These are phyloP conservation scores for Neodon shergylaensis DNA, from an alignment of 2,113 vertebrate species.

Conservation along the genomic window DNA sequence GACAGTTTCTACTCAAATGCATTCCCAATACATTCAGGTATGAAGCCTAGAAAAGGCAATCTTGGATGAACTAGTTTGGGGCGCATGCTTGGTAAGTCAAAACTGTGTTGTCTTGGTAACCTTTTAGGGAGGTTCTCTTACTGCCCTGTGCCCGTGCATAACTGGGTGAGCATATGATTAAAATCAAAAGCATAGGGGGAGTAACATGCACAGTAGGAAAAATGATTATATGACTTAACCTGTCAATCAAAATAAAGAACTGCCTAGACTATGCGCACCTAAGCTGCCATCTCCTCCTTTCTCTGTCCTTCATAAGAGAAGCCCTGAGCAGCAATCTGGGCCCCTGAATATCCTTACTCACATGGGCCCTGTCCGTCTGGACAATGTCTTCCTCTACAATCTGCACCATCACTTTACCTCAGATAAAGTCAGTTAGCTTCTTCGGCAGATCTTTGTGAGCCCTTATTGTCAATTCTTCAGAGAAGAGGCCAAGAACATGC, in stretches of 20 bases:
- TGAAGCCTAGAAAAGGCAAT: neutral
- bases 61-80: neutral
- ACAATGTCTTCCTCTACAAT: neutral
- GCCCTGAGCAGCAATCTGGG: neutral
- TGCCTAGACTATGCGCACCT: neutral
- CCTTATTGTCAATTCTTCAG: neutral
- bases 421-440: neutral
- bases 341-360: neutral
- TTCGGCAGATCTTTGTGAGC: neutral
- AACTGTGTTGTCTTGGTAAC: neutral
- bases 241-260: neutral
- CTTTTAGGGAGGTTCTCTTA: neutral
- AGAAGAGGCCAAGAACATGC: neutral
- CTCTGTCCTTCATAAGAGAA: neutral
- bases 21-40: neutral
- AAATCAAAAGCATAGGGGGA: neutral
- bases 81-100: neutral
- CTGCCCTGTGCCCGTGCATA: neutral
- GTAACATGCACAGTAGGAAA: neutral
- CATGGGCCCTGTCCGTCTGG: neutral
- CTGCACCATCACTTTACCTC: neutral
- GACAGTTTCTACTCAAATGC: neutral
- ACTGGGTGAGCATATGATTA: neutral
- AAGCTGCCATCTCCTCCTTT: neutral
- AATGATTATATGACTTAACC: neutral